phyloP scores from a whole-genome alignment of 2,113 vertebrate species.

The Rhinopithecus roxellana region DNA sequence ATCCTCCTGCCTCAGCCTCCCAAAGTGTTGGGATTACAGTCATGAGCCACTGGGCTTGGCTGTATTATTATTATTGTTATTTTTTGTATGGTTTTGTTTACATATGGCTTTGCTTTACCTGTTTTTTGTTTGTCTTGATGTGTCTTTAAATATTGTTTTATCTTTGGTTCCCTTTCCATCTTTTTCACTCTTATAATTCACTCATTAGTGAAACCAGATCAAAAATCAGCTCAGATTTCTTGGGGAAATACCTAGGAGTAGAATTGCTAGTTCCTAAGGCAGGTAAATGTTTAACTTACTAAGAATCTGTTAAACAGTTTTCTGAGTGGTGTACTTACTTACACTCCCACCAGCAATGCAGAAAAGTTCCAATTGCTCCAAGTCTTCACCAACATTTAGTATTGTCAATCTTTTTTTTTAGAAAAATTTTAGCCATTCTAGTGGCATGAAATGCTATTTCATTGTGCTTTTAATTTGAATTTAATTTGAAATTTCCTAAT shows the following conservation, averaged over 20 bases:
- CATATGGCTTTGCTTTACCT: not conserved
- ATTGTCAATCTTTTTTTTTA: not conserved
- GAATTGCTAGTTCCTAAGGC: not conserved
- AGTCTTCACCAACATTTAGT: not conserved
- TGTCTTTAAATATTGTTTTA: not conserved
- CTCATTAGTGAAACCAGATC: not conserved
- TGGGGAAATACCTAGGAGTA: not conserved
- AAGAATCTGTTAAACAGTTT: not conserved
- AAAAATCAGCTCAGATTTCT: not conserved
- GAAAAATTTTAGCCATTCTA: not conserved
- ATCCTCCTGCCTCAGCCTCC: not conserved
- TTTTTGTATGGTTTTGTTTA: not conserved
- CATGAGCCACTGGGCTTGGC: not conserved
- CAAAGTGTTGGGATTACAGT: not conserved
- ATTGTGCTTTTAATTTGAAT: not conserved
- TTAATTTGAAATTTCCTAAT: not conserved
- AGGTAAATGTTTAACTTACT: not conserved
- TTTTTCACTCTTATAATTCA: not conserved
- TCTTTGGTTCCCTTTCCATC: not conserved
- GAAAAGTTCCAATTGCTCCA: not conserved
- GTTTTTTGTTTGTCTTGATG: not conserved
- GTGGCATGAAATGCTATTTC: not conserved
- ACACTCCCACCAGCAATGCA: not conserved
- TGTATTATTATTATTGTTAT: not conserved
- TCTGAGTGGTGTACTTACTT: too few relatives aligned